These are phyloP conservation scores for Cichladusa arquata DNA, from an alignment of 2,113 vertebrate genomes.

Conservation along the genomic window DNA sequence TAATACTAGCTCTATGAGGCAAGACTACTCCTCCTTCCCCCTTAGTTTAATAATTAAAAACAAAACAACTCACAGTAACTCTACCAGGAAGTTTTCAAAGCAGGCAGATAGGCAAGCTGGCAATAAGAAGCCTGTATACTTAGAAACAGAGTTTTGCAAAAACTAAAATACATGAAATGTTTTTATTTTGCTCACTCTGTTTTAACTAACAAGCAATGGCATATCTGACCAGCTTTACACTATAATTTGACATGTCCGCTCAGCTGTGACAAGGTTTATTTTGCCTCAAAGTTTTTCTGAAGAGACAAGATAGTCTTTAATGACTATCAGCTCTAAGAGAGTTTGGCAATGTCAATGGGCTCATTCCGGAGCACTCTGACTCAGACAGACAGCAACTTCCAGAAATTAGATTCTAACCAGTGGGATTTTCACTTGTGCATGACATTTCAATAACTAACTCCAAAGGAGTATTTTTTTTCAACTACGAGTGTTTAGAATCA, in stretches of 20 bases:
- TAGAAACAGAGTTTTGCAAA: not conserved
- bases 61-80: not conserved
- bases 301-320: not conserved
- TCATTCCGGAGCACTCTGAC: not conserved
- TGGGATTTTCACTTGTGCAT: not conserved
- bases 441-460: not conserved
- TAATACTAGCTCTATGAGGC: not conserved
- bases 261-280: not conserved
- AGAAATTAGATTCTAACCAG: not conserved
- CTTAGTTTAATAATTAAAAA: not conserved
- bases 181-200: not conserved
- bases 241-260: not conserved
- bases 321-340: not conserved
- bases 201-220: not conserved
- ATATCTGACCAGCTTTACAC: not conserved
- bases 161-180: not conserved
- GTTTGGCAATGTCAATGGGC: not conserved
- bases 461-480: not conserved
- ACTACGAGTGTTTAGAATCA: not conserved
- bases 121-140: not conserved
- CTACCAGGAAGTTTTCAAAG: not conserved
- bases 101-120: not conserved
- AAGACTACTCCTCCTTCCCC: not conserved
- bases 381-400: not conserved
- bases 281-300: not conserved